A percentile compares a stretch with the other conserved stretches of the same genome.
Conservation (phyloP, 2,888 invertebrate species). For the Lasioglossum oenotherae region DNA sequence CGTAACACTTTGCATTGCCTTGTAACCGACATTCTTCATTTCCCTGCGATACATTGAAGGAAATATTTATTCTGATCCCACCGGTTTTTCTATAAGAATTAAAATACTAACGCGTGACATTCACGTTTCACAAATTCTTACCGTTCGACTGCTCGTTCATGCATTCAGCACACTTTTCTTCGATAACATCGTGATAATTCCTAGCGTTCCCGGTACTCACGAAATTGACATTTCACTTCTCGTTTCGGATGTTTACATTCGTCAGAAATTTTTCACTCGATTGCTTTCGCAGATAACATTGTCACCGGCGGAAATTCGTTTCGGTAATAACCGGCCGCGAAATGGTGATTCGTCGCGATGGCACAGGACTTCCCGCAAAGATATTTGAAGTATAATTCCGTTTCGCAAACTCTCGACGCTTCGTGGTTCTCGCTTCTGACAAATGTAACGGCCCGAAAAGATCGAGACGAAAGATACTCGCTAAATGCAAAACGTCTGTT, state of each 20-base stretch:
- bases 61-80: not conserved
- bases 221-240: not conserved
- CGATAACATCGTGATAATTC: not conserved
- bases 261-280: not conserved
- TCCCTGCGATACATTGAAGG: not conserved
- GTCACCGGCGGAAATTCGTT: not conserved
- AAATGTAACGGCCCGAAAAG: slow-evolving; percentile 24
- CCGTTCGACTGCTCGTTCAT: not conserved
- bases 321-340: not conserved
- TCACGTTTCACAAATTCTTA: not conserved
- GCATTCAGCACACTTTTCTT: not conserved
- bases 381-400: slow-evolving; percentile 15
- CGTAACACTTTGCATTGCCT: slow-evolving; percentile 1
- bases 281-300: not conserved
- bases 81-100: not conserved
- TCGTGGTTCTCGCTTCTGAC: not conserved
- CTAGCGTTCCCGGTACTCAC: not conserved
- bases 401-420: not conserved
- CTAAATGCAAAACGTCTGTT: slow-evolving; percentile 28
- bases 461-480: slow-evolving; percentile 1
- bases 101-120: not conserved
- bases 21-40: slow-evolving; percentile 10
- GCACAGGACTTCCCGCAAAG: not conserved
- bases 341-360: not conserved
- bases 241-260: not conserved